A percentile compares a stretch with the other conserved stretches of the same genome.
Evolutionary conservation across 1,140 invertebrate species (phyloP).

Genomic region (Carcinoscorpius rotundicauda): DNA sequence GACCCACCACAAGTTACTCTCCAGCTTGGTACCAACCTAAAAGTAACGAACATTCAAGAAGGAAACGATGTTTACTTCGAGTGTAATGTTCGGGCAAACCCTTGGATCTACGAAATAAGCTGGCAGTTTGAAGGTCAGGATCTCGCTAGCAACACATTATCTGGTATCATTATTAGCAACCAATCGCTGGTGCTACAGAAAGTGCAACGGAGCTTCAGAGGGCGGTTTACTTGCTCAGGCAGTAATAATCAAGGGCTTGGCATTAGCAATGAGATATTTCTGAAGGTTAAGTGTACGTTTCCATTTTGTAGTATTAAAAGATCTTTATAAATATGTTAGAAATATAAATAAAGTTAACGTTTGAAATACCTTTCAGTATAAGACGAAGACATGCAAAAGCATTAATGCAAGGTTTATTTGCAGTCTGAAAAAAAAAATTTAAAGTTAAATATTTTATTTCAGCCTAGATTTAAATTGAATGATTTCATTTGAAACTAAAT

Average conservation of each 20-base stretch:
- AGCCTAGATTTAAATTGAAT: too few relatives aligned
- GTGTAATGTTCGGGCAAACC: conserved; percentile 38
- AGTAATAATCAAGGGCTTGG: conserved; percentile 78
- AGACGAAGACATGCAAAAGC: neutral
- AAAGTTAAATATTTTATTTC: too few relatives aligned
- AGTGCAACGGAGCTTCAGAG: conserved; percentile 22
- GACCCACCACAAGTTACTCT: conserved; percentile 18
- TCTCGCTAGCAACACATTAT: conserved; percentile 54
- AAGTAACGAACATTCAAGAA: conserved; percentile 37
- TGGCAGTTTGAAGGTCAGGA: conserved; percentile 64
- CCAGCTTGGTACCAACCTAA: conserved; percentile 15
- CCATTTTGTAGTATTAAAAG: neutral
- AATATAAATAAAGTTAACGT: conserved; percentile 1
- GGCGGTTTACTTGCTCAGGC: conserved; percentile 65
- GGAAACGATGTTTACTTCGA: conserved; percentile 80
- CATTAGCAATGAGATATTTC: conserved; percentile 60
- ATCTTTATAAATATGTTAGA: neutral
- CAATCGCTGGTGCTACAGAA: conserved; percentile 40
- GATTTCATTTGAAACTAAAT: too few relatives aligned
- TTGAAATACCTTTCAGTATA: neutral
- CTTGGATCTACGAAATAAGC: conserved; percentile 50
- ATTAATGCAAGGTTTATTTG: too few relatives aligned
- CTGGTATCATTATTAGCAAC: conserved; percentile 62
- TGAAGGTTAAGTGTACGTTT: conserved; percentile 63
- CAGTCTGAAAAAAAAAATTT: too few relatives aligned